Percentiles rank a stretch among this genome's conserved stretches.
Evolutionary conservation across 2,113 vertebrate species (phyloP).

Genomic region (Elachura formosa): DNA sequence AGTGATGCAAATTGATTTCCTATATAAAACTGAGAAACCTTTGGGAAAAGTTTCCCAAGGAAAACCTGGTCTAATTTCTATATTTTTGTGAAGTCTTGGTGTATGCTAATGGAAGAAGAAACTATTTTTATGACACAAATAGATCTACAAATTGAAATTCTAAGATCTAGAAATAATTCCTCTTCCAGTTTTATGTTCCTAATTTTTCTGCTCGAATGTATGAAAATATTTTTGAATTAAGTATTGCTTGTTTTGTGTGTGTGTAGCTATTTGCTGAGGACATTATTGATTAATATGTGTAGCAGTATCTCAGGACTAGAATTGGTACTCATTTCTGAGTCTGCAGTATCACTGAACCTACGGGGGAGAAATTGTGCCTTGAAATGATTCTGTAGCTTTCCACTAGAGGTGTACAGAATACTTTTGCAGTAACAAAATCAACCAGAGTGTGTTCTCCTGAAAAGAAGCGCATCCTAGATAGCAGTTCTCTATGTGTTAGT

Average conservation of each 20-base stretch:
- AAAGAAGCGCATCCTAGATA: not conserved
- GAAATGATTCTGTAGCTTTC: not conserved
- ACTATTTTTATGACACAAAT: not conserved
- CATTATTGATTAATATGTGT: not conserved
- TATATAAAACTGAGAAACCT: constrained; percentile 60
- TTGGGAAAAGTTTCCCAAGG: constrained; percentile 38
- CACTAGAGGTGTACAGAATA: not conserved
- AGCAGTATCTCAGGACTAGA: not conserved
- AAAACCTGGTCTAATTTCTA: constrained; percentile 51
- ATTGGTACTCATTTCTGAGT: not conserved
- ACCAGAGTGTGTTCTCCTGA: not conserved
- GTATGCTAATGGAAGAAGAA: not conserved
- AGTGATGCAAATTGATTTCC: constrained; percentile 77
- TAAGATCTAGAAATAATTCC: not conserved
- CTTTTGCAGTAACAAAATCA: not conserved
- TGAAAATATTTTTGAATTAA: not conserved
- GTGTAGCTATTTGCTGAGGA: not conserved
- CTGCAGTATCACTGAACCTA: not conserved
- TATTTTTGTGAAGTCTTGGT: constrained; percentile 21
- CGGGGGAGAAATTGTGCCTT: not conserved
- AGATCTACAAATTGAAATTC: not conserved
- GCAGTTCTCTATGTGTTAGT: not conserved
- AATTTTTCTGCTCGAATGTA: not conserved
- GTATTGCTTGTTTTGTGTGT: not conserved
- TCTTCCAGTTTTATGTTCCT: not conserved